Conservation (phyloP, 2,888 invertebrate species). For the Ormia ochracea region DNA sequence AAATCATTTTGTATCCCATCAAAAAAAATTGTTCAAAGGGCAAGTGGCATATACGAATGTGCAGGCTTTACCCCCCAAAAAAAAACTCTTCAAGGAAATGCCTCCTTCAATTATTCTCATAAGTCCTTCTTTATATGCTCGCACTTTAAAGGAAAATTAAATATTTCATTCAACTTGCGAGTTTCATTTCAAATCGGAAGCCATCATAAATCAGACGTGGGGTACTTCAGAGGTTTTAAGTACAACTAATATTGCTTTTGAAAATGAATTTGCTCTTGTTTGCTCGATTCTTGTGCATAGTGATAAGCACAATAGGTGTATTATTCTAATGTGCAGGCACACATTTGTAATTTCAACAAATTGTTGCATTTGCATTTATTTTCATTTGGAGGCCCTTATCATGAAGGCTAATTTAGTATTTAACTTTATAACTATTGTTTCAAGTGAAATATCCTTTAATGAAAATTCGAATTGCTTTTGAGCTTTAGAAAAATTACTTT, state of each 20-base stretch:
- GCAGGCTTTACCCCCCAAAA: no score
- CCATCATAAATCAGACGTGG: neutral
- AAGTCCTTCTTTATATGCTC: neutral
- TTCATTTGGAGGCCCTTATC: no score
- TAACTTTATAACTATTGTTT: no score
- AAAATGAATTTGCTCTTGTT: neutral
- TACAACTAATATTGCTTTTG: neutral
- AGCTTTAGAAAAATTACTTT: no score
- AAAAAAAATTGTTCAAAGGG: no score
- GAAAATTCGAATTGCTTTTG: no score
- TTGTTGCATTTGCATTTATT: neutral
- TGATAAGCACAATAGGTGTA: neutral
- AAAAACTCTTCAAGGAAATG: no score
- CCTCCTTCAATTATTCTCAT: neutral
- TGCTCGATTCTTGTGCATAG: neutral
- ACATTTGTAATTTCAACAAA: neutral
- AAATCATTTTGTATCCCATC: no score
- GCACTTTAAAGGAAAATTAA: neutral
- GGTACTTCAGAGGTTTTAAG: constrained; percentile 1
- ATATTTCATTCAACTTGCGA: neutral
- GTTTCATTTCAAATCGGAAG: constrained; percentile 28
- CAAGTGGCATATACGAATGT: no score
- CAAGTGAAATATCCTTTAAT: no score
- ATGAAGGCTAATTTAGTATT: no score
- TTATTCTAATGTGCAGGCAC: neutral